Base-by-base conservation (phyloP, 2,888 invertebrate species). In the Nematopogon swammerdamellus region DNA sequence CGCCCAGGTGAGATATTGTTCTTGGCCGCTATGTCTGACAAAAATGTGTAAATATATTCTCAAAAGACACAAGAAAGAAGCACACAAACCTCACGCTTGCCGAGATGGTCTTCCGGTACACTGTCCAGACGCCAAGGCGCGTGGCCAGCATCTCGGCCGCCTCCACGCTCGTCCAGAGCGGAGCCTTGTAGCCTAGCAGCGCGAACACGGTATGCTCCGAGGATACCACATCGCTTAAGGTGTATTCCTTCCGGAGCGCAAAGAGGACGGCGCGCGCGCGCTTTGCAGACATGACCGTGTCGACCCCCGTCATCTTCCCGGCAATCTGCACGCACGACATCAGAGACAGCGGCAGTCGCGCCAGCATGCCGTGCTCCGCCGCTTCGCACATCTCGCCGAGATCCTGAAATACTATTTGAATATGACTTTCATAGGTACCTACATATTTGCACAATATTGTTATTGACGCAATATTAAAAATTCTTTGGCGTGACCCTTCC, bases 161-260 rank as follows among this genome's bases (percentile, higher is more conserved):
- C 11, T 72, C 67, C 20, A 64, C 59, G 4, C 63, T 63, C 2
- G 65, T 68, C 69, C 68, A 71, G 36, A 68, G 16, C 0, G 72
- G 69, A n/a, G 72, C 53, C 2, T 58, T 58, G 46, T 52, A 50
- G 70, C 70, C 63, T 10, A 70, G 46, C 2, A 54, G 53, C 8
- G 53, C 54, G 45, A 60, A 65, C 1, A 70, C 63, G 8, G 63
- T 56, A n/a, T 57, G 56, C 48, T 70, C 70, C 10, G 61, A 58
- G 0, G 50, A 49, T 3, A 58, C 59, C 25, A 71, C 62, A 1
- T 67, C 63, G 0, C 54, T 45, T 0, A 59, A 50, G 0, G 63
- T 54, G 43, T 54, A 55, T 0, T 47, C 11, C 2, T 60, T 44
- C 6, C 61, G 60, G 2, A 55, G 56, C 5, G 52, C 54, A 11